Evolutionary conservation across 2,888 invertebrate genomes (phyloP).

Genomic region (Germaria angustata): DNA sequence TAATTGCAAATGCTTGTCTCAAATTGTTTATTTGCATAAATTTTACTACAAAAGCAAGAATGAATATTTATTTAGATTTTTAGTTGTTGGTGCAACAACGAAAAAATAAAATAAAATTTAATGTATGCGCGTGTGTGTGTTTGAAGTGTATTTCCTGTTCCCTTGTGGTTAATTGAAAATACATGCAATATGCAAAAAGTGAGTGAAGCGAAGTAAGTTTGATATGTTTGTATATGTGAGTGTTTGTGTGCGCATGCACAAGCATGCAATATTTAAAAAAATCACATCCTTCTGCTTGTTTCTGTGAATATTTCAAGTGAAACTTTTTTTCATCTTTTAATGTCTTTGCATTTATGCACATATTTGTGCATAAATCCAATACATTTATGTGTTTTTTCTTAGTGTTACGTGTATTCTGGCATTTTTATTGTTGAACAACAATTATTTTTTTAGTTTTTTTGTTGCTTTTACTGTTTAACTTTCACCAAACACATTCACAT

Average conservation of each 20-base stretch:
- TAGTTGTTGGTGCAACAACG: not conserved
- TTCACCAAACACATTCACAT: conserved; percentile 19
- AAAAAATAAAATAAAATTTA: not conserved
- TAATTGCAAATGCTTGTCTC: conserved; percentile 6
- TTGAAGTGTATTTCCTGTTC: conserved; percentile 37
- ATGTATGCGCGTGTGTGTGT: conserved; percentile 5
- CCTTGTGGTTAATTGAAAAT: conserved; percentile 49
- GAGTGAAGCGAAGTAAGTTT: not conserved
- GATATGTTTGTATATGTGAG: not conserved
- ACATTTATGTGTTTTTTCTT: not conserved
- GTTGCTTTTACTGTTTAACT: conserved; percentile 8
- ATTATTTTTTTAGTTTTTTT: conserved; percentile 28
- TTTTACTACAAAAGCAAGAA: not conserved
- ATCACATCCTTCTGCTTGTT: conserved; percentile 9
- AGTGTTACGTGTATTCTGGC: not conserved
- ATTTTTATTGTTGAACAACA: conserved; percentile 6
- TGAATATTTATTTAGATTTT: not conserved
- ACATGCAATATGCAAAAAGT: conserved; percentile 36
- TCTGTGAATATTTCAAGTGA: conserved; percentile 17
- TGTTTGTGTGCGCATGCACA: conserved; percentile 10
- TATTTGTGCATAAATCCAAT: too few relatives aligned
- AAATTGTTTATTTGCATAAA: conserved; percentile 33
- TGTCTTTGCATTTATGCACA: conserved; percentile 12
- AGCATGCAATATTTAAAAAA: conserved; percentile 45
- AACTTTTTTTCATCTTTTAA: conserved; percentile 48